Base-by-base conservation (phyloP, 1,140 invertebrate species). In the Trinorchestia longiramus region DNA sequence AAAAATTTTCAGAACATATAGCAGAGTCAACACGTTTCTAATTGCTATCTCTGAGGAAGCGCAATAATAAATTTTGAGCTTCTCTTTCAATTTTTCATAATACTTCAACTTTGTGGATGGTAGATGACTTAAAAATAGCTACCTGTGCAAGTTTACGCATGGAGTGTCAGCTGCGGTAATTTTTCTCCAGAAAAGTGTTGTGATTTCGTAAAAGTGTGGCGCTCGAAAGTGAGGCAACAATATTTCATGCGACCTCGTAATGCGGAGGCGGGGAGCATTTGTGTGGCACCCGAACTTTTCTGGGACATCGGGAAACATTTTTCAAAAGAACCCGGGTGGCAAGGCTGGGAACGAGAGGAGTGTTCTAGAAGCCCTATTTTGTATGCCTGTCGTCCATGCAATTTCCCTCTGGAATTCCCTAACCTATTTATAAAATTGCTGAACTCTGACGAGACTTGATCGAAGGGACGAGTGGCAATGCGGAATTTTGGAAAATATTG, bases 391-490 rank as follows among this genome's bases (percentile, higher is more conserved):
- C 43, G 36, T 47, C 4, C 92, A 94, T 47, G 41, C 43, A 94
- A 94, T 94, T 94, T 94, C 92, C 92, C 92, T 94, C 40, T 15
- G 41, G 92, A 45, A 45, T 94, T 45, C 92, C 92, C 43, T 94
- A 47, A 94, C 92, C 92, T 94, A 94, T 94, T 94, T 94, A 94
- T 94, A 45, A 94, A 45, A 94, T 43, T 45, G 92, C 92, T 94
- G 43, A 94, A 94, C 43, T 94, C 43, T 47, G 44, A 94, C 92
- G 92, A 94, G 92, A 40, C 92, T 94, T 45, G 43, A 45, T 94
- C 92, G 92, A 94, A 43, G 40, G 44, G 88, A 77, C 62, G 62
- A 77, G 62, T 77, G 62, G 62, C 62, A 77, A 77, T 77, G 62
- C 62, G 8, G 43, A 91, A 91, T 91, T 91, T 91, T 36, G 88